A percentile compares a stretch with the other conserved stretches of the same genome.
These are phyloP conservation scores for Galleria mellonella DNA, from an alignment of 1,140 invertebrate genomes.

Conservation along the genomic window DNA sequence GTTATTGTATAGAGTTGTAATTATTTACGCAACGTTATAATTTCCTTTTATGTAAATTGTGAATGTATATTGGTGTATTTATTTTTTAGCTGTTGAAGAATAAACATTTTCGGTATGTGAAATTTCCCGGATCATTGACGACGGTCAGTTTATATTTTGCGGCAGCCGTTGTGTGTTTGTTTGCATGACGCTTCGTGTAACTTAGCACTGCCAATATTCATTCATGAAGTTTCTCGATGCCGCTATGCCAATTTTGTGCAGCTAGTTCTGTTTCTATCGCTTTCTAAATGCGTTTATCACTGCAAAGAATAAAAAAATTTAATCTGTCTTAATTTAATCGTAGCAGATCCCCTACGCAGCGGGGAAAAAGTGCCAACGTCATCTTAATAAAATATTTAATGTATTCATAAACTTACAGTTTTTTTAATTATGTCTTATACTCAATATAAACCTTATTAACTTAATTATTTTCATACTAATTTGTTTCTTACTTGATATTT, in stretches of 20 bases:
- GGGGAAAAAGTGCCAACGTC: no score
- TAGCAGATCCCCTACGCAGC: no score
- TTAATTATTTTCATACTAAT: no score
- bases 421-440: no score
- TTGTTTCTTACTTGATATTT: no score
- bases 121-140: constrained; percentile 68
- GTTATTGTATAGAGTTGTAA: not conserved
- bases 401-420: no score
- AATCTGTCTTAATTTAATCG: no score
- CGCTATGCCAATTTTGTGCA: not conserved
- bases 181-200: constrained; percentile 48
- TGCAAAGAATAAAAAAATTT: no score
- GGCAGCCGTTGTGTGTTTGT: constrained; percentile 56
- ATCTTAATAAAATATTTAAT: no score
- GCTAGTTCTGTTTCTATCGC: no score
- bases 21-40: constrained; percentile 3
- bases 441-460: no score
- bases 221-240: constrained; percentile 20
- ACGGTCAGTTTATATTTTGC: constrained; percentile 69
- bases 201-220: constrained; percentile 42
- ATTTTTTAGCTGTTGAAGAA: constrained; percentile 74
- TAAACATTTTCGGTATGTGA: constrained; percentile 74
- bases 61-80: constrained; percentile 69
- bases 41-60: constrained; percentile 21
- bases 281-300: no score